Evolutionary conservation across 1,140 invertebrate genomes (phyloP).

Genomic region (Drosophila biarmipes): DNA sequence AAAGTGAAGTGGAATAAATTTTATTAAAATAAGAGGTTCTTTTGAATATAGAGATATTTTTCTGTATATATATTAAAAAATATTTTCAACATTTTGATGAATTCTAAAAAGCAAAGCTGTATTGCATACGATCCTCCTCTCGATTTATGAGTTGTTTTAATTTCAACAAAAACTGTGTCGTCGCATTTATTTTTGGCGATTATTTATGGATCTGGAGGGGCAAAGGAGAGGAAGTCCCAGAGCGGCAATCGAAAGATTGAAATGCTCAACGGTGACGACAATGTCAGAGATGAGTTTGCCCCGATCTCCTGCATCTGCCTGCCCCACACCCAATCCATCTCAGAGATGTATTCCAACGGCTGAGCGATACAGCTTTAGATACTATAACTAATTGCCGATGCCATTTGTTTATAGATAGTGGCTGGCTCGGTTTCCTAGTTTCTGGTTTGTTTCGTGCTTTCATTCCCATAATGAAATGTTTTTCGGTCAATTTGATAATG

Average conservation of each 20-base stretch:
- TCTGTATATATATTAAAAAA: too few species aligned
- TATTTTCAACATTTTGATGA: conserved; percentile 50
- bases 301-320: conserved; percentile 25
- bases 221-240: conserved; percentile 4
- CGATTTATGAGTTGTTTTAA: conserved; percentile 73
- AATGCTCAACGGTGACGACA: conserved; percentile 32
- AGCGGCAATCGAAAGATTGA: conserved; percentile 30
- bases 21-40: too few species aligned
- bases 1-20: too few species aligned
- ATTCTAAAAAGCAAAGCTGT: conserved; percentile 44
- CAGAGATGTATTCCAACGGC: conserved; percentile 15
- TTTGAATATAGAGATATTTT: too few species aligned
- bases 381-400: conserved; percentile 62
- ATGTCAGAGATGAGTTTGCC: conserved; percentile 31
- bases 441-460: conserved; percentile 56
- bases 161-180: conserved; percentile 64
- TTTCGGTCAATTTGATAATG: conserved; percentile 79
- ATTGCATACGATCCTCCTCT: conserved; percentile 26
- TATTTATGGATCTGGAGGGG: conserved; percentile 56
- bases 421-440: conserved; percentile 25
- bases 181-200: conserved; percentile 67
- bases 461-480: conserved; percentile 77
- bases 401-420: conserved; percentile 18
- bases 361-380: conserved; percentile 13
- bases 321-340: conserved; percentile 31